Evolutionary conservation across 2,888 invertebrate species (phyloP), one percentile per base, ranked within the genome.

Genomic region (Carcina quercana): DNA sequence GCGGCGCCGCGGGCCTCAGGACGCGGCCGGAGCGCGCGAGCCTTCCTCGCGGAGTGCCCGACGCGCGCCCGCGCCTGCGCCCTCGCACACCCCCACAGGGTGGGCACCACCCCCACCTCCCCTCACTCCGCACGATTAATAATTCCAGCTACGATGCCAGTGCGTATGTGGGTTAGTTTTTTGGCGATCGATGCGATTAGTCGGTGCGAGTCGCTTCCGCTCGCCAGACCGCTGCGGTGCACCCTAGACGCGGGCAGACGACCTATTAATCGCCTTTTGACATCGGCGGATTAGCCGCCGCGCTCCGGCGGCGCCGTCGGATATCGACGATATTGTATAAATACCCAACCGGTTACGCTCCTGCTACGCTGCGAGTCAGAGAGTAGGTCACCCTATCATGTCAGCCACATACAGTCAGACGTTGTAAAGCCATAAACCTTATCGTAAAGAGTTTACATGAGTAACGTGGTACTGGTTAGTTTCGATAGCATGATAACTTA

Each of bases 81-180:
- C 50, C 51, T 50, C 37, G 42, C 28, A 35, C 41, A 32, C 40
- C 35, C 48, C 50, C 48, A 56, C 26, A 48, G 50, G 57, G 55
- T 60, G 59, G 53, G 61, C 58, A 50, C 60, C 54, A 57, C 63
- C 67, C 62, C 73, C 73, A 61, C 68, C 61, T 65, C 63, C 65
- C 66, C 70, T 68, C 72, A 68, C 73, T 69, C 69, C 70, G 58
- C 67, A 53, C 79, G 76, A 80, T 82, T 82, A 82, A 82, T 82
- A 82, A 82, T 82, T 82, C 82, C 69, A 67, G 75, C 79, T 82
- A 82, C 79, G 80, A 79, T 80, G 72, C 74, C 78, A 74, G 79
- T 82, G 82, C 82, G 82, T 82, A 82, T 82, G 76, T 82, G 80
- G 82, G 80, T 80, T 80, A 80, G 79, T 82, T 82, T 82, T 82